Conservation (phyloP, 2,797 vertebrate species). For the Sebastiscus tertius region DNA sequence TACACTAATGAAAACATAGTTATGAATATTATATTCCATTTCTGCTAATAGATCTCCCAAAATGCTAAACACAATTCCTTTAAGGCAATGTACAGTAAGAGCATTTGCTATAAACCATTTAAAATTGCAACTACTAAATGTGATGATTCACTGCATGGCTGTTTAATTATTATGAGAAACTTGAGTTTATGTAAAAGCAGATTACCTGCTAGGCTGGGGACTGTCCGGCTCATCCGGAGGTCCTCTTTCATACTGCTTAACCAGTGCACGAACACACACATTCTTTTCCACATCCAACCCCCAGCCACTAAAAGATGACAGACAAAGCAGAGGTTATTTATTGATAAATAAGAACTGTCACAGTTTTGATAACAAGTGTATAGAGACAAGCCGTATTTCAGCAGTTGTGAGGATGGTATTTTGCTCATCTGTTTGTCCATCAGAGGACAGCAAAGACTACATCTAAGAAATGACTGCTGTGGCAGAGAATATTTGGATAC, state of each 20-base stretch:
- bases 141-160: not conserved
- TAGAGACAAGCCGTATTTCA: not conserved
- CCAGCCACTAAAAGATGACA: conserved; percentile 70
- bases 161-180: not conserved
- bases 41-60: no score
- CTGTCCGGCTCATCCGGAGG: conserved; percentile 69
- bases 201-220: conserved; percentile 84
- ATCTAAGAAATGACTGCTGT: not conserved
- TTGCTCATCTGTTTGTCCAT: conserved; percentile 25
- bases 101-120: not conserved
- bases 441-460: conserved; percentile 57
- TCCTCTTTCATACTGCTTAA: conserved; percentile 91
- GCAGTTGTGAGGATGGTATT: not conserved
- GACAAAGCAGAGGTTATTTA: not conserved
- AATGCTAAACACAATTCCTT: not conserved
- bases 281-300: conserved; percentile 86
- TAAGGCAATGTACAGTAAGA: not conserved
- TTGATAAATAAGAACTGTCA: not conserved
- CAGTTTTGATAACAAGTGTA: not conserved
- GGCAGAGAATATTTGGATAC: not conserved
- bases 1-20: no score
- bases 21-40: no score
- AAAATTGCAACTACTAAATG: not conserved
- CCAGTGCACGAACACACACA: conserved; percentile 92
- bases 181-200: not conserved